phyloP scores from a whole-genome alignment of 2,888 invertebrate species.

The Drosophila recens region DNA sequence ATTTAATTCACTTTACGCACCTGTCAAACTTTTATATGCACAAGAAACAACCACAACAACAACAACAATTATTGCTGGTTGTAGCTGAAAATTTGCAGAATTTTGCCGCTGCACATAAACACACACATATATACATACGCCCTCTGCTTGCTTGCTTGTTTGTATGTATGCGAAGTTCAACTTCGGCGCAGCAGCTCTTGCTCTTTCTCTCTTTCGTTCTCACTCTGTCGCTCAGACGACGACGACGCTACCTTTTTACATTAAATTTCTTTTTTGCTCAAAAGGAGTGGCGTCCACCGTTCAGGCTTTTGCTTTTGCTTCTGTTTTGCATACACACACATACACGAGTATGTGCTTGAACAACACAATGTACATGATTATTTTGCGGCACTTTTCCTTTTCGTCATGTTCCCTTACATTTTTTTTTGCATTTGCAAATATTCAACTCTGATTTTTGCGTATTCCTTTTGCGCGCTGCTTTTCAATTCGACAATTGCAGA shows the following conservation, averaged over 20 bases:
- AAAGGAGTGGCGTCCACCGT: slow-evolving; percentile 71
- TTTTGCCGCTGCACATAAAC: slow-evolving; percentile 30
- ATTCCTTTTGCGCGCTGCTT: slow-evolving; percentile 39
- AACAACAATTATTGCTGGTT: slow-evolving; percentile 25
- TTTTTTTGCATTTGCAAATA: slow-evolving; percentile 38
- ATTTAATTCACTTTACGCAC: slow-evolving; percentile 36
- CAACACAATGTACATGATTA: slow-evolving; percentile 33
- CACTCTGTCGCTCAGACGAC: slow-evolving; percentile 41
- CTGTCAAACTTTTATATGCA: slow-evolving; percentile 19
- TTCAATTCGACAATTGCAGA: slow-evolving; percentile 31
- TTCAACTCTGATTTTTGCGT: slow-evolving; percentile 25
- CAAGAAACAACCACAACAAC: slow-evolving; percentile 23
- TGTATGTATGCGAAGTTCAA: slow-evolving; percentile 57
- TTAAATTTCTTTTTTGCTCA: slow-evolving; percentile 62
- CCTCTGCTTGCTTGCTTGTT: slow-evolving; percentile 34
- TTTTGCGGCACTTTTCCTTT: slow-evolving; percentile 54
- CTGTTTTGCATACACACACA: slow-evolving; percentile 40
- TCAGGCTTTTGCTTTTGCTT: slow-evolving; percentile 28
- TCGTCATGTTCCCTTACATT: slow-evolving; percentile 29
- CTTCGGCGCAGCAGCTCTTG: slow-evolving; percentile 65
- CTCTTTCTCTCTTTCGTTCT: slow-evolving; percentile 25
- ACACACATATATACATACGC: slow-evolving; percentile 19
- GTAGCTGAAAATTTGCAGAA: slow-evolving; percentile 21
- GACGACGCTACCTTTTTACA: slow-evolving; percentile 56
- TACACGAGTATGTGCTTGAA: slow-evolving; percentile 20